Base-by-base conservation (phyloP, 2,797 vertebrate genomes). In the Momotus momota region DNA sequence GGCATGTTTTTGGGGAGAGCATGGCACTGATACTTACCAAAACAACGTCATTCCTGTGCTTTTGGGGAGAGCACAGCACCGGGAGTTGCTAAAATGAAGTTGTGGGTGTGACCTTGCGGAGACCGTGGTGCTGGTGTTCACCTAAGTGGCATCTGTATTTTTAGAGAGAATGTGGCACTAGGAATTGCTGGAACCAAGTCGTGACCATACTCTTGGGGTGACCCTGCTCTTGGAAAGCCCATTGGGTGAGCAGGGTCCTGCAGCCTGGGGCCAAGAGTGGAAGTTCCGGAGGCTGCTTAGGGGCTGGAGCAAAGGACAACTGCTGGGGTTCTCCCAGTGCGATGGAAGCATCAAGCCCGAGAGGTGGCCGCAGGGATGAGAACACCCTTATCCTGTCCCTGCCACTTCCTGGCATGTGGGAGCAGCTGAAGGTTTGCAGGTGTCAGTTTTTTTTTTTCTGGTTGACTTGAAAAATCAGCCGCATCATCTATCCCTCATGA, bases 121-220 rank as follows among this genome's bases (percentile, higher is more conserved):
- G n/a, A 26, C 19, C 0, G 3, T 0, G 12, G 55, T 29, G 19
- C 19, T 19, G 60, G 3, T 5, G 2, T 1, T 66, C 23, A 3
- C 22, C 31, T 6, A 8, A 8, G 29, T 12, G 8, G 4, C 18
- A 12, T 23, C 2, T 8, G 17, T 16, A 33, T 4, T 38, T 2
- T 6, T 25, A 18, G 41, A 4, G 33, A 4, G 35, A 35, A 35
- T 35, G 35, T 35, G 35, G 35, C 35, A 35, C 35, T 35, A 35
- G 35, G 35, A 35, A 35, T 31, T 9, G 43, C 43, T 13, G 4
- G 15, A 10, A n/a, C 9, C 27, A 49, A 40, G 35, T 21, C 27
- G 31, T 27, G 60, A n/a, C 10, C 23, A 1, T 22, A 48, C 19
- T 64, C 6, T 14, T 14, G 48, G 40, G 19, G 23, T 43, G 31